These are phyloP conservation scores for Episyrphus balteatus DNA, from an alignment of 1,140 invertebrate genomes.

Conservation along the genomic window DNA sequence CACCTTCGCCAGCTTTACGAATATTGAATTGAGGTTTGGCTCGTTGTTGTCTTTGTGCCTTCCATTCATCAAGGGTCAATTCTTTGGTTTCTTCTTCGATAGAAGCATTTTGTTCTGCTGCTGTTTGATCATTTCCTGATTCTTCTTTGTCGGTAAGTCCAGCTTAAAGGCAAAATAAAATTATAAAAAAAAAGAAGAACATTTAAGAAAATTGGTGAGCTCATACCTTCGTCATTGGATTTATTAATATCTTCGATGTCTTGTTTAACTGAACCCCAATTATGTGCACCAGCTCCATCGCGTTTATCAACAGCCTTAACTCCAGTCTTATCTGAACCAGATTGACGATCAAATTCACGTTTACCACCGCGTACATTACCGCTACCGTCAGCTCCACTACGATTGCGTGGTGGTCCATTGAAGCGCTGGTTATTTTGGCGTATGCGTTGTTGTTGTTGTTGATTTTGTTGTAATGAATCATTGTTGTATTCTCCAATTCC, in stretches of 20 bases:
- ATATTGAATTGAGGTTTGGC: conserved; percentile 78
- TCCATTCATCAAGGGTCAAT: conserved; percentile 82
- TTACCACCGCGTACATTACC: conserved; percentile 44
- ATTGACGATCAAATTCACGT: conserved; percentile 88
- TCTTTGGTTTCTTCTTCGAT: conserved; percentile 66
- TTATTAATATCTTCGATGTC: conserved; percentile 64
- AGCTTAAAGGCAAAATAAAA: neutral
- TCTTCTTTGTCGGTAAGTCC: conserved; percentile 14
- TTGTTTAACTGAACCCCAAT: conserved; percentile 90
- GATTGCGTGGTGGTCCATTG: conserved; percentile 34
- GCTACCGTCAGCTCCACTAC: conserved; percentile 53
- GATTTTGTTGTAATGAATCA: conserved; percentile 36
- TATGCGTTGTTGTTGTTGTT: conserved; percentile 5
- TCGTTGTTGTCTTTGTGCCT: conserved; percentile 60
- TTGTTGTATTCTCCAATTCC: conserved; percentile 35
- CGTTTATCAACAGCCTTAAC: conserved; percentile 89
- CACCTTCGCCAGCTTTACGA: conserved; percentile 84
- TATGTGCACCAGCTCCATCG: conserved; percentile 86
- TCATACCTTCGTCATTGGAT: conserved; percentile 40
- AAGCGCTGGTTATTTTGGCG: conserved; percentile 30
- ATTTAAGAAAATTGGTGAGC: neutral
- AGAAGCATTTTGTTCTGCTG: conserved; percentile 40
- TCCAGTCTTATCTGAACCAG: conserved; percentile 88
- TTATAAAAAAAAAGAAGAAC: neutral
- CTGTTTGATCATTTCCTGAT: conserved; percentile 39